A percentile compares a stretch with the other conserved stretches of the same genome.
Conservation (phyloP, 1,140 invertebrate species). For the Trichomalopsis sarcophagae region DNA sequence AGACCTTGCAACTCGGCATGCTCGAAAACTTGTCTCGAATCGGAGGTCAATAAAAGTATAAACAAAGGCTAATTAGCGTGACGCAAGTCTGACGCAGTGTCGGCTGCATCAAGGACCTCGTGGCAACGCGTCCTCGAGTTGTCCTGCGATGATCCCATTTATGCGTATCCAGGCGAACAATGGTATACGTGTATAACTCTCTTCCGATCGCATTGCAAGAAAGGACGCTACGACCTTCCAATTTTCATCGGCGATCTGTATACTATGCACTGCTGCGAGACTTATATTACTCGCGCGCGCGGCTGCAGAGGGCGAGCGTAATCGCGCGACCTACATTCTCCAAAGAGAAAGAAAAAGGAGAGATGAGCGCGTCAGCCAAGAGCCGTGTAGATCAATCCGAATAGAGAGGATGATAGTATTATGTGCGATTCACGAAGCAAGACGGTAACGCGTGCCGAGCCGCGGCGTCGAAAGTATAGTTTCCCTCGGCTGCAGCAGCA, state of each 20-base stretch:
- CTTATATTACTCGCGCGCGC: background rate
- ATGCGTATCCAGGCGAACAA: background rate
- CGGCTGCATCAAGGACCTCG: too few species aligned
- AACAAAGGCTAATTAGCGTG: too few species aligned
- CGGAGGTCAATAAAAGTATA: too few species aligned
- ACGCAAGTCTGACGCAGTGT: background rate
- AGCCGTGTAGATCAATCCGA: slow-evolving; percentile 22
- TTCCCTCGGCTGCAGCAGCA: background rate
- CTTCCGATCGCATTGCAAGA: background rate
- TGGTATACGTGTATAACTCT: background rate
- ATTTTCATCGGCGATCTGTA: background rate
- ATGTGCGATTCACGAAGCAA: slow-evolving; percentile 27
- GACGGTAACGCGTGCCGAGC: background rate
- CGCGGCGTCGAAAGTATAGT: background rate
- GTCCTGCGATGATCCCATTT: background rate
- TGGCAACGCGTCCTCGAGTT: too few species aligned
- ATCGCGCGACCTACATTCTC: slow-evolving; percentile 70
- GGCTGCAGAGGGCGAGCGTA: slow-evolving; percentile 66
- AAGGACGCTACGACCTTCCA: background rate
- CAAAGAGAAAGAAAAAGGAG: slow-evolving; percentile 16
- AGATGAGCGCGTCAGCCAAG: slow-evolving; percentile 23
- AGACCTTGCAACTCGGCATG: too few species aligned
- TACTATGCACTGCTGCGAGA: background rate
- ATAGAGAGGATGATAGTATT: slow-evolving; percentile 24
- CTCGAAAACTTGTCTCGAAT: too few species aligned